phyloP scores from a whole-genome alignment of 2,797 vertebrate genomes.

The Spea hammondii region DNA sequence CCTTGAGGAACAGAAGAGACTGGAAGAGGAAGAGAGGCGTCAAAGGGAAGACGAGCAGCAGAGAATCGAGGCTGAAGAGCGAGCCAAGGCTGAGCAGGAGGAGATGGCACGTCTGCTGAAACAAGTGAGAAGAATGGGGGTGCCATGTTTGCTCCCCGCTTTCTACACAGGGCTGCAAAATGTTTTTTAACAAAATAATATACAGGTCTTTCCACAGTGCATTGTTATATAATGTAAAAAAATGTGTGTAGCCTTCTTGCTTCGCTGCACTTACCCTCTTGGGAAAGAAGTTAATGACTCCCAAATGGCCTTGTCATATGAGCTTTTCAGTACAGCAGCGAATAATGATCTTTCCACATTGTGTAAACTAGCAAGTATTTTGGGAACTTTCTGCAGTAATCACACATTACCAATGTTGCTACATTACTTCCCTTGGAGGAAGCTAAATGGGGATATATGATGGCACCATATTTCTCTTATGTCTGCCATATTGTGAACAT shows the following conservation, averaged over 20 bases:
- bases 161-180: background rate
- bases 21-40: slow-evolving; percentile 69
- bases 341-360: background rate
- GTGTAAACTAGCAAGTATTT: background rate
- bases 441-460: too few species aligned
- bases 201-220: background rate
- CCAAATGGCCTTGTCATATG: slow-evolving; percentile 38
- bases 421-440: slow-evolving; percentile 16
- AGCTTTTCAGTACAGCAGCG: background rate
- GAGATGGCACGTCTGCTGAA: slow-evolving; percentile 86
- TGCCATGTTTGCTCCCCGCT: too few species aligned
- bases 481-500: too few species aligned
- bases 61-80: slow-evolving; percentile 78
- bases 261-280: background rate
- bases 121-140: slow-evolving; percentile 71
- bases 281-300: slow-evolving; percentile 1
- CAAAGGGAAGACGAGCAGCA: slow-evolving; percentile 68
- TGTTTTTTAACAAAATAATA: background rate
- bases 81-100: slow-evolving; percentile 78
- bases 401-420: background rate
- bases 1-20: slow-evolving; percentile 72
- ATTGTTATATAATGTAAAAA: background rate
- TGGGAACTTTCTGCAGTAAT: background rate
- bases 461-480: too few species aligned
- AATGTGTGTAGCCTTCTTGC: background rate